Conservation (phyloP, 2,113 vertebrate species). For the Falcunculus frontatus region DNA sequence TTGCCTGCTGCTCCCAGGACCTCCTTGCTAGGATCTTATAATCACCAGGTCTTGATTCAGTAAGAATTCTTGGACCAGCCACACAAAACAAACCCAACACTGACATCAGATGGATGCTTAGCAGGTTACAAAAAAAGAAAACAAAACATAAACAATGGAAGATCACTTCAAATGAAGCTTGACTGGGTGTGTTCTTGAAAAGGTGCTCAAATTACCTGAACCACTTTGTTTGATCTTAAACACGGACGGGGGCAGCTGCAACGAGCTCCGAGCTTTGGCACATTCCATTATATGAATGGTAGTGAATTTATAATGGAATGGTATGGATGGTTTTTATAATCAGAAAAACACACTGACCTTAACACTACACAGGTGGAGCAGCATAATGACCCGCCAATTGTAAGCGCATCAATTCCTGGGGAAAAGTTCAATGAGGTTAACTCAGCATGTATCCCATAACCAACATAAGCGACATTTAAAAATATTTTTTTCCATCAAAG, state of each 20-base stretch:
- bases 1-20: slow-evolving; percentile 50
- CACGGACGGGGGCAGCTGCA: slow-evolving; percentile 20
- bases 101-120: neutral
- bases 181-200: neutral
- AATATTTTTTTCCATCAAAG: slow-evolving; percentile 12
- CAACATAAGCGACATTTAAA: slow-evolving; percentile 57
- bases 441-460: slow-evolving; percentile 73
- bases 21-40: neutral
- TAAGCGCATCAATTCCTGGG: slow-evolving; percentile 95
- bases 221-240: slow-evolving; percentile 22
- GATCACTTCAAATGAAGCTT: slow-evolving; percentile 21
- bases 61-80: neutral
- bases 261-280: slow-evolving; percentile 50
- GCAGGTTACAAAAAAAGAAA: neutral
- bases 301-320: slow-evolving; percentile 81
- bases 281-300: slow-evolving; percentile 82
- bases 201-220: slow-evolving; percentile 47
- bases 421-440: slow-evolving; percentile 90
- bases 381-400: slow-evolving; percentile 95
- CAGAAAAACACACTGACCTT: slow-evolving; percentile 97
- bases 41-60: neutral
- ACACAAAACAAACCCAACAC: slow-evolving; percentile 26
- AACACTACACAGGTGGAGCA: slow-evolving; percentile 99
- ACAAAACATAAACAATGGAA: neutral
- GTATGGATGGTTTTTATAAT: slow-evolving; percentile 81